These are phyloP conservation scores for Crenuchus spilurus DNA, from an alignment of 2,797 vertebrate species.

Conservation along the genomic window DNA sequence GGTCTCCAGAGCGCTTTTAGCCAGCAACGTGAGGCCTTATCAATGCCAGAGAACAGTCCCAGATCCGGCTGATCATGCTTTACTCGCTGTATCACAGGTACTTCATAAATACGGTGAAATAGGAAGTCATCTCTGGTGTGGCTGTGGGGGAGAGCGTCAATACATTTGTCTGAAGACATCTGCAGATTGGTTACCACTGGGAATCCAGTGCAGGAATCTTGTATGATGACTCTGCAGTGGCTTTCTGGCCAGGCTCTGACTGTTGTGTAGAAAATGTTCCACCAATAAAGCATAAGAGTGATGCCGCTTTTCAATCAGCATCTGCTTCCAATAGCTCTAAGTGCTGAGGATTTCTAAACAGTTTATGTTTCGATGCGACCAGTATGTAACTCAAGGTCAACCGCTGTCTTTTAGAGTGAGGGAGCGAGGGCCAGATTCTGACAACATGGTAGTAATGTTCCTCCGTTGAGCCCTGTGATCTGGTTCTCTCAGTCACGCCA, in stretches of 20 bases:
- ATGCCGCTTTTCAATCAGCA: constrained; percentile 70
- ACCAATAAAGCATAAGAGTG: constrained; percentile 69
- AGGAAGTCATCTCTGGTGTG: background rate
- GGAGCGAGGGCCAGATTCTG: constrained; percentile 68
- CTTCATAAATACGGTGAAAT: background rate
- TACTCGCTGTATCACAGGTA: constrained; percentile 3
- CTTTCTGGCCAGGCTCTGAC: background rate
- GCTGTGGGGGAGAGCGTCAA: too few relatives aligned
- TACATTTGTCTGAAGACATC: constrained; percentile 14
- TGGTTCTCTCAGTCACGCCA: constrained; percentile 33
- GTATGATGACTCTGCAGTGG: background rate
- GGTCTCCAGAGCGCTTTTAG: constrained; percentile 65
- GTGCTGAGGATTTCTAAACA: constrained; percentile 82
- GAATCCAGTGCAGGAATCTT: background rate
- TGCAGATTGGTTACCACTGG: constrained; percentile 21
- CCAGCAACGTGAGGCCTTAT: constrained; percentile 34
- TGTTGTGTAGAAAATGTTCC: constrained; percentile 68
- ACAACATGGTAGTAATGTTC: constrained; percentile 56
- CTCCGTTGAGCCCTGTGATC: constrained; percentile 31
- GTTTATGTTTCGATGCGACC: constrained; percentile 80
- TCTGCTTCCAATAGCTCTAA: constrained; percentile 80
- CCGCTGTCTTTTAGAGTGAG: constrained; percentile 70
- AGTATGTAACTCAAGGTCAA: constrained; percentile 77
- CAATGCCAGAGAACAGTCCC: constrained; percentile 26
- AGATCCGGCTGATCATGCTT: constrained; percentile 25